Evolutionary conservation across 2,888 invertebrate species (phyloP).

Genomic region (Drosophila borborema): DNA sequence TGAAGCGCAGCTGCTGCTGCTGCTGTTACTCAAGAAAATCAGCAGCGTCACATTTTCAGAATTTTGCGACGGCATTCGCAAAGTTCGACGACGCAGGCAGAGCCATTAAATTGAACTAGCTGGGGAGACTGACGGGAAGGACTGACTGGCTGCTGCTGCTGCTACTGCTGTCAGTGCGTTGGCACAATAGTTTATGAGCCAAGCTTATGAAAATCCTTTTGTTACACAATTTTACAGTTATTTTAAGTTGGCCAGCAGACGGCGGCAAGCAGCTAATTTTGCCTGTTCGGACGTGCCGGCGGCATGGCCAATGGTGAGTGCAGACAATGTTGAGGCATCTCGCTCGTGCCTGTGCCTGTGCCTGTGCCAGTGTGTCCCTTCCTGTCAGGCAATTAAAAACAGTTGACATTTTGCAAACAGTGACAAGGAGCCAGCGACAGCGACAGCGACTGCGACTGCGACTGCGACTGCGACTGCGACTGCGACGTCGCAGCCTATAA

Average conservation of each 20-base stretch:
- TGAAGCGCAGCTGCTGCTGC: conserved; percentile 37
- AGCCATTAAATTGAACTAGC: conserved; percentile 62
- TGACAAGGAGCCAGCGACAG: conserved; percentile 41
- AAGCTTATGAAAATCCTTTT: conserved; percentile 79
- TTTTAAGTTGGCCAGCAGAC: conserved; percentile 55
- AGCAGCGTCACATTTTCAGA: conserved; percentile 49
- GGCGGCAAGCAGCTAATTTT: conserved; percentile 60
- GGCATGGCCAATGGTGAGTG: conserved; percentile 17
- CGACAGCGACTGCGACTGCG: neutral
- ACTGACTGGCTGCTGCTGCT: neutral
- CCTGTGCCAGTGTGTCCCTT: conserved; percentile 39
- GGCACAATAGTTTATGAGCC: conserved; percentile 74
- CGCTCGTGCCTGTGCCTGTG: conserved; percentile 22
- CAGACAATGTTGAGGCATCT: conserved; percentile 64
- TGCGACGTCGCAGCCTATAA: conserved; percentile 70
- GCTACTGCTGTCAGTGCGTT: conserved; percentile 5
- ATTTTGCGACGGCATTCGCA: conserved; percentile 50
- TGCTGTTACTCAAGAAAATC: conserved; percentile 43
- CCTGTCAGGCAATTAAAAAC: conserved; percentile 75
- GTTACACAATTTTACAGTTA: conserved; percentile 80
- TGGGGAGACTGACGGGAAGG: neutral
- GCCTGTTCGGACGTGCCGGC: conserved; percentile 64
- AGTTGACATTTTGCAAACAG: conserved; percentile 78
- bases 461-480: conserved; percentile 11
- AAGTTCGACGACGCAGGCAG: conserved; percentile 59